Evolutionary conservation across 1,140 invertebrate genomes (phyloP).

Genomic region (Babylonia areolata): DNA sequence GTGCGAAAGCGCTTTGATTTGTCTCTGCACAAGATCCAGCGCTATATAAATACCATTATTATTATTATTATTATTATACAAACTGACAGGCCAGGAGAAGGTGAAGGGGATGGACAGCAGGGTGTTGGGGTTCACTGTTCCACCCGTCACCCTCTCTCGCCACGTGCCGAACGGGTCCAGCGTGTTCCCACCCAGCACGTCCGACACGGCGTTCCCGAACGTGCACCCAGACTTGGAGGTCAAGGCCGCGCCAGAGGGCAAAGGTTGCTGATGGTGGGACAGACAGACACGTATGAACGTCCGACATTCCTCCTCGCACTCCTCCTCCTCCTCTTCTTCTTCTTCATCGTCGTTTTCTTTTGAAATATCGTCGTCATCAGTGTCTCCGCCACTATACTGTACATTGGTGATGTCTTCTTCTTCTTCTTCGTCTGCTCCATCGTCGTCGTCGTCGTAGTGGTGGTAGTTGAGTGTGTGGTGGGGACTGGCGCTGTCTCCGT

Average conservation of each 20-base stretch:
- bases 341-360: not conserved
- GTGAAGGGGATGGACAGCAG: constrained; percentile 47
- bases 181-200: constrained; percentile 48
- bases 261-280: constrained; percentile 44
- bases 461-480: not conserved
- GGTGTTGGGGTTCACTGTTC: constrained; percentile 10
- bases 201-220: constrained; percentile 50
- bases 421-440: not conserved
- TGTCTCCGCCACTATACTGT: no score
- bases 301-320: constrained; percentile 47
- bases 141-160: constrained; percentile 1
- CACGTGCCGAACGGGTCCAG: constrained; percentile 40
- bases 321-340: constrained; percentile 30
- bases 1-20: no score
- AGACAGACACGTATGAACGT: constrained; percentile 54
- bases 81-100: constrained; percentile 59
- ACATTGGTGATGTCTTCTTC: not conserved
- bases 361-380: no score
- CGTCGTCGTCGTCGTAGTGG: not conserved
- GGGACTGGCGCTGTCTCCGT: constrained; percentile 19
- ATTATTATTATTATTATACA: no score
- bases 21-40: no score
- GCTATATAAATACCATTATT: no score
- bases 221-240: constrained; percentile 36
- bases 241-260: constrained; percentile 31